phyloP scores from a whole-genome alignment of 2,888 invertebrate species.

The Cosmopolites sordidus region DNA sequence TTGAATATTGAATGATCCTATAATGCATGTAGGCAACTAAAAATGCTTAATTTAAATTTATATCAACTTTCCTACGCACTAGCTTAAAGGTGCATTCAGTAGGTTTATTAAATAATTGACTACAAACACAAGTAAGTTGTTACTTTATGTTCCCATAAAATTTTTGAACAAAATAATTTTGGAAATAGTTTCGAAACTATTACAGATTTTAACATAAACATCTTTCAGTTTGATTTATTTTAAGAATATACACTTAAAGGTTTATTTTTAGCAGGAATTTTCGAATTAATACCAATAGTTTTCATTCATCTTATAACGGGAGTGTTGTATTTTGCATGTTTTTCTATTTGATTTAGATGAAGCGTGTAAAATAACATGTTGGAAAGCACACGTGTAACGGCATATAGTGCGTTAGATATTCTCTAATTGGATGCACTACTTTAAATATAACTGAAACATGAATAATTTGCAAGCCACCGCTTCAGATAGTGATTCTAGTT shows the following conservation, averaged over 20 bases:
- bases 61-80: too few species aligned
- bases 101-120: too few species aligned
- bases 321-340: slow-evolving; percentile 14
- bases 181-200: slow-evolving; percentile 5
- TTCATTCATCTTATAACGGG: slow-evolving; percentile 20
- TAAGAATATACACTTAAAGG: slow-evolving; percentile 13
- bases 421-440: too few species aligned
- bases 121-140: slow-evolving; percentile 1
- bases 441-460: slow-evolving; percentile 1
- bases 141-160: slow-evolving; percentile 3
- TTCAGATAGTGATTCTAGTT: slow-evolving; percentile 29
- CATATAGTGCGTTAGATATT: too few species aligned
- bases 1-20: too few species aligned
- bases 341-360: background rate
- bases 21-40: too few species aligned
- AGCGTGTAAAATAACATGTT: background rate
- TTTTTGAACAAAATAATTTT: background rate
- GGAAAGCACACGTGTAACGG: background rate
- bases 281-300: slow-evolving; percentile 22
- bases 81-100: too few species aligned
- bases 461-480: background rate
- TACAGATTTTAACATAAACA: slow-evolving; percentile 16
- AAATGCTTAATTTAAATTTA: too few species aligned
- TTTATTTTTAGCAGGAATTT: slow-evolving; percentile 25
- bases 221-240: slow-evolving; percentile 19